Base-by-base conservation (phyloP, 1,140 invertebrate species). In the Bombus vancouverensis region DNA sequence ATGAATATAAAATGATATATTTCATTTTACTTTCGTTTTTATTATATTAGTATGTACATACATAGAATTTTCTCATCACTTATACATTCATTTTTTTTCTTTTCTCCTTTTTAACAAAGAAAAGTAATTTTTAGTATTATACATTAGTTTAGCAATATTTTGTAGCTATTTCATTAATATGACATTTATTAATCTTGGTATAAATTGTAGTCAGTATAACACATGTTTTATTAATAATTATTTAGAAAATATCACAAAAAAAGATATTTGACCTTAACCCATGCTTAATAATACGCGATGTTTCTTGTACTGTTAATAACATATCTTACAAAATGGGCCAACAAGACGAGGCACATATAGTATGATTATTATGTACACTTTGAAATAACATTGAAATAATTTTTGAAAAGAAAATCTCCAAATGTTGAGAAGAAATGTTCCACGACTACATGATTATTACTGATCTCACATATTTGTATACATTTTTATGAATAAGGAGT, bases 171-270 rank as follows among this genome's bases (percentile, higher is more conserved):
- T 70, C 13, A 15, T 53, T 25, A 47, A 68, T 34, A 39, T 75
- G 15, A 22, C 57, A 72, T 47, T 32, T 76, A n/a, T 22, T 74
- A 75, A 73, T 42, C 39, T 75, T 25, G 37, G 5, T 47, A 39
- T 80, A n/a, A 39, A 39, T 85, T 71, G 25, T 59, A 22, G 39
- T 39, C 42, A 71, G n/a, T n/a, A 53, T 62, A 53, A 28, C 32
- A 34, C 4, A 15, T 42, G 25, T 32, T 39, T 77, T n/a, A 79
- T 77, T 57, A 42, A 53, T 47, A 79, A 72, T 37, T 28, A 28
- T 57, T 77, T 59, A 4, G 3, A 10, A 39, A 73, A 28, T 44
- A n/a, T 28, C 4, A 39, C 15, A 28, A 9, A n/a, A n/a, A 73
- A 44, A 39, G 4, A 66, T 53, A 25, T 28, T 66, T 42, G n/a